These are phyloP conservation scores for Psophia crepitans DNA, from an alignment of 2,113 vertebrate species.

Conservation along the genomic window DNA sequence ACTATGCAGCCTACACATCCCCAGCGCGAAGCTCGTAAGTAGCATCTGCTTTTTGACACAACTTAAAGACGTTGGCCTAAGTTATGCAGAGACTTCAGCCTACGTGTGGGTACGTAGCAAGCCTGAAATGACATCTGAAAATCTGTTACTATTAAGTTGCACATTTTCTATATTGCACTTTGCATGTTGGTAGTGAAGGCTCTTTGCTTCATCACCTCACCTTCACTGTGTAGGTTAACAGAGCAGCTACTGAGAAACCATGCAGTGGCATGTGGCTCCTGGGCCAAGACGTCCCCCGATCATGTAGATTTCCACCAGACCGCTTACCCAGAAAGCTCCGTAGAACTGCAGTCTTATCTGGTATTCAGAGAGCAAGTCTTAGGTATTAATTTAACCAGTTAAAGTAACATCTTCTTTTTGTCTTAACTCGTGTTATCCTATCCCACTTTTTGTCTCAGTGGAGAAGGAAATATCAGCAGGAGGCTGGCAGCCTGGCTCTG, in stretches of 20 bases:
- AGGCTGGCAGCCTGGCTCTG: not conserved
- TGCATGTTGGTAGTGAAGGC: not conserved
- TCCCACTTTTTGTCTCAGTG: not conserved
- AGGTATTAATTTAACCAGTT: not conserved
- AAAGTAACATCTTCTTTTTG: not conserved
- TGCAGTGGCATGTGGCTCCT: not conserved
- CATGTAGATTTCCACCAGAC: not conserved
- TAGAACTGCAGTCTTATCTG: not conserved
- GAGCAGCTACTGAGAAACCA: not conserved
- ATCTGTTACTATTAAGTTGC: not conserved
- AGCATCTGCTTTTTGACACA: slow-evolving; percentile 30
- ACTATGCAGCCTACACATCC: slow-evolving; percentile 6
- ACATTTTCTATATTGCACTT: not conserved
- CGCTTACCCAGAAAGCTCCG: not conserved
- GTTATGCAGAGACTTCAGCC: not conserved
- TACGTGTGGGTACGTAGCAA: not conserved
- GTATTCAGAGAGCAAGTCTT: not conserved
- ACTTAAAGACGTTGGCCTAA: slow-evolving; percentile 1
- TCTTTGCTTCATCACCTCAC: not conserved
- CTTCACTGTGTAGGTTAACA: not conserved
- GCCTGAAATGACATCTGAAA: not conserved
- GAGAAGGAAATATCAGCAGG: not conserved
- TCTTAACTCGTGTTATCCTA: not conserved
- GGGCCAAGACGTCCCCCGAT: not conserved
- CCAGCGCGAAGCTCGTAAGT: not conserved